Percentiles rank a stretch among this genome's conserved stretches.
These are phyloP conservation scores for Hydra vulgaris DNA, from an alignment of 30 jellyfish, hydroid and myxozoan species.

Conservation along the genomic window DNA sequence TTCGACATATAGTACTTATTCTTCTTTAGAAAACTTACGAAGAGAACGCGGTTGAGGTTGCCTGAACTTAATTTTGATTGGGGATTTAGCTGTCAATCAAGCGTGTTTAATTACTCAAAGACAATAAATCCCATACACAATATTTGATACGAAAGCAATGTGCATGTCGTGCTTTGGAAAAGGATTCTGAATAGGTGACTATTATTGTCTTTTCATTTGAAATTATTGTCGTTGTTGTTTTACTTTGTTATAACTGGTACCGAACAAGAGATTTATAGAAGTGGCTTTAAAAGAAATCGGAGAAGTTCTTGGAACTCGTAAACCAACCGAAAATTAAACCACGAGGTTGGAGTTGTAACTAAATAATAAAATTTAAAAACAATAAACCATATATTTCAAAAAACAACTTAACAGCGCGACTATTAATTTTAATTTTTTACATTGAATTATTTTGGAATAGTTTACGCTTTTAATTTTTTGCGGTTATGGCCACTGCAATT, in stretches of 20 bases:
- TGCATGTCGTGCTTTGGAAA: slow-evolving; percentile 21
- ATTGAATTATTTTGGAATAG: background rate
- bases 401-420: background rate
- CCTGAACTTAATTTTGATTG: slow-evolving; percentile 22
- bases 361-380: background rate
- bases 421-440: background rate
- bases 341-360: slow-evolving; percentile 6
- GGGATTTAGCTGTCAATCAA: slow-evolving; percentile 35
- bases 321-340: slow-evolving; percentile 16
- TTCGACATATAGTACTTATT: background rate
- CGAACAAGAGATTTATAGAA: slow-evolving; percentile 34
- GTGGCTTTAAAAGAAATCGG: slow-evolving; percentile 12
- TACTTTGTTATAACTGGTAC: slow-evolving; percentile 34
- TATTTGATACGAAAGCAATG: slow-evolving; percentile 28
- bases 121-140: slow-evolving; percentile 28
- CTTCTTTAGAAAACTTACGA: background rate
- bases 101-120: slow-evolving; percentile 18
- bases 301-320: slow-evolving; percentile 42
- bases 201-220: slow-evolving; percentile 38
- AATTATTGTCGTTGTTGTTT: slow-evolving; percentile 35
- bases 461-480: background rate
- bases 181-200: slow-evolving; percentile 38
- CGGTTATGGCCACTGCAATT: slow-evolving; percentile 25
- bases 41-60: background rate
- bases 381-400: too few relatives aligned